A percentile compares a stretch with the other conserved stretches of the same genome.
These are phyloP conservation scores for Brassicogethes aeneus DNA, from an alignment of 2,888 invertebrate species.

Conservation along the genomic window DNA sequence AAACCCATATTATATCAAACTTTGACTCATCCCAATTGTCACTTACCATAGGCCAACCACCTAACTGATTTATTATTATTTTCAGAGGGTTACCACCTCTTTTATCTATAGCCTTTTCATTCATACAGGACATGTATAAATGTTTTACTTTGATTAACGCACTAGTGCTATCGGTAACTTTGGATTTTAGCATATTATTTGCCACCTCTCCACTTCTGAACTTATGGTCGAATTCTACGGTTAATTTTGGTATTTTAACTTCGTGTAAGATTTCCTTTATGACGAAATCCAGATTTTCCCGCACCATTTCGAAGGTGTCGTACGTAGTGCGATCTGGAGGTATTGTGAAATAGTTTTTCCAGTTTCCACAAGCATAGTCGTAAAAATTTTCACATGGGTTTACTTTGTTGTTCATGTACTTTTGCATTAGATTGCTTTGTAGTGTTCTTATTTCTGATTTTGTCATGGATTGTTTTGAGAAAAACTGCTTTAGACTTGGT, in stretches of 20 bases:
- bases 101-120: conserved; percentile 51
- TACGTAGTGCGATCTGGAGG: conserved; percentile 83
- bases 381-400: conserved; percentile 80
- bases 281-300: conserved; percentile 68
- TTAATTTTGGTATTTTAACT: neutral
- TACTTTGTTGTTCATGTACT: conserved; percentile 62
- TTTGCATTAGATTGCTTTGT: conserved; percentile 57
- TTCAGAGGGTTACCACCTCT: conserved; percentile 65
- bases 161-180: conserved; percentile 32
- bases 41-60: conserved; percentile 82
- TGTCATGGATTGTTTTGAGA: neutral
- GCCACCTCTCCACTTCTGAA: conserved; percentile 3
- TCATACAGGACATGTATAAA: conserved; percentile 81
- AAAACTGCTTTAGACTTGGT: conserved; percentile 9
- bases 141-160: conserved; percentile 74
- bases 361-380: conserved; percentile 79
- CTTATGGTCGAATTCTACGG: neutral
- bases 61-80: conserved; percentile 59
- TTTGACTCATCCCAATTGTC: conserved; percentile 52
- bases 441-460: conserved; percentile 1
- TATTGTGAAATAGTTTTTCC: conserved; percentile 75
- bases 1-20: conserved; percentile 65
- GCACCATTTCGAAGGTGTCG: conserved; percentile 83
- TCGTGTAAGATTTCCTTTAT: conserved; percentile 59
- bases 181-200: neutral